Base-by-base conservation (phyloP, 2,888 invertebrate species). In the Cerastis rubricosa region DNA sequence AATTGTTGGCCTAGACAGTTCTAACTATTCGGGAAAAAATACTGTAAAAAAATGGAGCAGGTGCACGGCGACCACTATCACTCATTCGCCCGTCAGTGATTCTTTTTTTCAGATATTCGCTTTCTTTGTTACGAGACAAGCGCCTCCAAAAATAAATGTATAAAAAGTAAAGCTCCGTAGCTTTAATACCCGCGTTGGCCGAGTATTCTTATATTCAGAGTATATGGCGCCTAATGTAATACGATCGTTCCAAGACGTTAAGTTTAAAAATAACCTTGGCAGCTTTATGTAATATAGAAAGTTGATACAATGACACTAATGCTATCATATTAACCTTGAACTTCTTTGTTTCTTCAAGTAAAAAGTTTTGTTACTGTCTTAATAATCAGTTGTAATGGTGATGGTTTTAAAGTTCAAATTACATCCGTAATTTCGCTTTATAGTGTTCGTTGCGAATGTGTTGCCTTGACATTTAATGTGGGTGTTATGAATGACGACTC, bases 281-380 rank as follows among this genome's bases (percentile, higher is more conserved):
- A 49, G 63, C 29, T 63, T 83, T 64, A 65, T 59, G 35, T 57
- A 47, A 68, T 66, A 66, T 9, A 40, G 47, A 78, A 72, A 72
- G 72, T 73, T 83, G 59, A 67, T 61, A 76, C 63, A 76, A 74
- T 71, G 65, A 65, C 54, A 59, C 63, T 67, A 71, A 72, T 80
- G 14, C 69, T 74, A 63, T 81, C 57, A 67, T 49, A 65, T 72
- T 76, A 70, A 59, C 69, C 83, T 76, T 80, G 74, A 86, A 84
- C 74, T 68, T 78, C 66, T 63, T 63, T 40, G 22, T 66, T 22
- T 29, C 19, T 40, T 47, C 14, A 47, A 63, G 40, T 14, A 17
- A 61, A n/a, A 59, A 51, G 35, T 81, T 78, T 51, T 0, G 14
- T 57, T 43, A 43, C 51, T 47, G 80, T n/a, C 45, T 25, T 57